Base-by-base conservation (phyloP, 1,140 invertebrate species). In the Thaumetopoea pityocampa region DNA sequence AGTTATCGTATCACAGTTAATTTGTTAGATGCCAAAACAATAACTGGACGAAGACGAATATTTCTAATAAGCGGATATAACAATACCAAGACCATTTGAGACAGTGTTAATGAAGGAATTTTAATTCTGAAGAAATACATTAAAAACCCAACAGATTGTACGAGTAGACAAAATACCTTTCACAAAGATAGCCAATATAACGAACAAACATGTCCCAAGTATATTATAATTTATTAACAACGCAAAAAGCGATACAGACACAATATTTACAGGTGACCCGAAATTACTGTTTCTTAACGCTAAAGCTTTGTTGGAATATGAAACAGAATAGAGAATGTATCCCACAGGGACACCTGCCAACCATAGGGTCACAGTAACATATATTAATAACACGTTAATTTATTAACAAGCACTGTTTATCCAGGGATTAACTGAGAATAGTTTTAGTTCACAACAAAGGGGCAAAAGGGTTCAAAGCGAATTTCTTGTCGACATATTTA, bases 401-500 rank as follows among this genome's bases (percentile, higher is more conserved):
- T 83, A 80, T 80, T 77, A 83, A 78, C 76, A 70, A 78, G 67
- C 68, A 70, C 68, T 83, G 79, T 83, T 83, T 83, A 79, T 77
- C 71, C 79, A 71, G 64, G 74, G 79, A 80, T 83, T 80, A 83
- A 74, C 78, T 67, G 72, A 65, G 72, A 83, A 83, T 83, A 83
- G 79, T 83, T 83, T 80, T 78, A 83, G 76, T 83, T 79, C 68
- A 80, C 76, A 80, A 83, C 79, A 83, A 83, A 83, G 79, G 76
- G 61, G 63, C 56, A 49, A 65, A 72, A 77, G 79, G 79, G 79
- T 83, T 83, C 79, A 83, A 83, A 83, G 79, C 74, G 73, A 82
- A 83, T 83, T 83, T 83, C 79, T 83, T 83, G 76, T 65, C 76
- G 70, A 83, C 79, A 83, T 83, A 83, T 83, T 83, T 83, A 83